Percentiles rank a stretch among this genome's conserved stretches.
phyloP scores from a whole-genome alignment of 2,113 vertebrate species.

The Mastomys coucha region DNA sequence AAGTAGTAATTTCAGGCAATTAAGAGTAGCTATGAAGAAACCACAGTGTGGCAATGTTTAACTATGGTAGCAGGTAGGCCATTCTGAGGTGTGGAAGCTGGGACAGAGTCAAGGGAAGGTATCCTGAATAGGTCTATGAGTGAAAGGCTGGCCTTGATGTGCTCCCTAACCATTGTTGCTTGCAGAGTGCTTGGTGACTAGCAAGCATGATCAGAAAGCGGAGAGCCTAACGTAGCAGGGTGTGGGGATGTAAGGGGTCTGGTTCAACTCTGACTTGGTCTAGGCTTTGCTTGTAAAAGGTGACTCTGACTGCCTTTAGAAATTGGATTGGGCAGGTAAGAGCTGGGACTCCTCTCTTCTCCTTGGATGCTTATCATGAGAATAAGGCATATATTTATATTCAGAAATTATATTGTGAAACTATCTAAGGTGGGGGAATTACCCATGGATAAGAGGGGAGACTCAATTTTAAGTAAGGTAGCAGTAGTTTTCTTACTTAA shows the following conservation, averaged over 20 bases:
- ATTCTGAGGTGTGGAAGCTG: background rate
- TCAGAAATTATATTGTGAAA: background rate
- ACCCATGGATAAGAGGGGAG: too few relatives aligned
- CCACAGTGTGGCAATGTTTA: background rate
- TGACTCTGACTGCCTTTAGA: background rate
- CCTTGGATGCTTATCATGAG: background rate
- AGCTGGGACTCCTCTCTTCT: background rate
- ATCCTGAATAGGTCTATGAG: background rate
- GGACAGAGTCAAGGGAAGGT: background rate
- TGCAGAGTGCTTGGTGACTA: background rate
- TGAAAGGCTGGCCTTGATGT: background rate
- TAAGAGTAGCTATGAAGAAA: background rate
- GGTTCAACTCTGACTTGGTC: background rate
- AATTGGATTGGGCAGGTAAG: background rate
- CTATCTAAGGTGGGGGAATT: background rate
- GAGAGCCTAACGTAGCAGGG: background rate
- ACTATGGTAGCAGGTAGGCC: background rate
- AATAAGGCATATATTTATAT: background rate
- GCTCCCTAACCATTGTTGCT: fast-evolving
- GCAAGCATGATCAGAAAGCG: background rate
- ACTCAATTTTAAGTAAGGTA: background rate
- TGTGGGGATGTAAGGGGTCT: background rate
- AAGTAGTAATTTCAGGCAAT: background rate
- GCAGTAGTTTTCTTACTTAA: background rate
- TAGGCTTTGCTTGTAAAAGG: background rate